These are phyloP conservation scores for Amazonetta brasiliensis DNA, from an alignment of 2,797 vertebrate species.

Conservation along the genomic window DNA sequence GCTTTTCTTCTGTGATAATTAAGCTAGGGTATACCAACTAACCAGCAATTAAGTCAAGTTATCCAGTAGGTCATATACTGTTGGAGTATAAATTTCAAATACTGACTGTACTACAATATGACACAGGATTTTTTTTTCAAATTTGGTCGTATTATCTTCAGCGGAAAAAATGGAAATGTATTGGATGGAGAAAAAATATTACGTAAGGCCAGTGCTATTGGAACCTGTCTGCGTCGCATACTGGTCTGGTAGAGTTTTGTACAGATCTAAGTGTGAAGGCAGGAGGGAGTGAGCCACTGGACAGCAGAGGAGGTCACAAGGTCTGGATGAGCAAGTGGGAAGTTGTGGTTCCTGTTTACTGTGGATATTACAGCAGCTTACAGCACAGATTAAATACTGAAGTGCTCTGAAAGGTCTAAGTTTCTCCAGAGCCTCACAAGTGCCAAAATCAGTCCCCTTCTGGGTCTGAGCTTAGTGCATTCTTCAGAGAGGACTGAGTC, in stretches of 20 bases:
- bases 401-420: background rate
- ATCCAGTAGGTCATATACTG: background rate
- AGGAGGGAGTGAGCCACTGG: background rate
- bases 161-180: background rate
- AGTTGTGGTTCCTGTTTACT: background rate
- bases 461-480: background rate
- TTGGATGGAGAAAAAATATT: background rate
- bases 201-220: background rate
- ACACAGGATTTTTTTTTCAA: background rate
- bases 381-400: background rate
- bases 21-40: background rate
- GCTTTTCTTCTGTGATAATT: background rate
- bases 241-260: background rate
- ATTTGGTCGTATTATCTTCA: background rate
- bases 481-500: fast-evolving
- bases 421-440: background rate
- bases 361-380: background rate
- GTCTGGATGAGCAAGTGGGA: background rate
- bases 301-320: background rate
- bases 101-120: background rate
- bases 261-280: background rate
- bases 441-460: background rate
- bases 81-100: background rate
- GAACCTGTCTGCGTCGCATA: fast-evolving
- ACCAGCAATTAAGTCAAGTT: background rate